phyloP scores from a whole-genome alignment of 2,113 vertebrate genomes.

The Oncorhynchus masou region DNA sequence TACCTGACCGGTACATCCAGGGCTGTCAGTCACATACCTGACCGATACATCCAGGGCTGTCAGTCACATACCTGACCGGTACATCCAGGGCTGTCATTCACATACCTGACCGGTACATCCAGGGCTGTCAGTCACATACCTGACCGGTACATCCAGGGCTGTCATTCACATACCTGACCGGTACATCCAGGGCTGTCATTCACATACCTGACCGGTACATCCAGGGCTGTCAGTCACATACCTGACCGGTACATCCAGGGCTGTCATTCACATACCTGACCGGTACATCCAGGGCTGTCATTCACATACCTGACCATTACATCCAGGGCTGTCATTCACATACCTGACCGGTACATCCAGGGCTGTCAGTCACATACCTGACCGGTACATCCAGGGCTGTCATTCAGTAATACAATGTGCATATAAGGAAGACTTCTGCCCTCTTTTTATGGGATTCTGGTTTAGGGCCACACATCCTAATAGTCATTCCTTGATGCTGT shows the following conservation, averaged over 20 bases:
- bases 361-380: neutral
- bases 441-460: neutral
- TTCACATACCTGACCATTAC: neutral
- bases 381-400: neutral
- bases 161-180: no score
- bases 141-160: no score
- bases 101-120: no score
- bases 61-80: neutral
- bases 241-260: neutral
- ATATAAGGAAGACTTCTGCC: no score
- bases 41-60: neutral
- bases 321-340: neutral
- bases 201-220: neutral
- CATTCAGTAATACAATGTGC: neutral
- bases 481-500: neutral
- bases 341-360: slow-evolving; percentile 1
- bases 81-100: neutral
- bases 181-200: no score
- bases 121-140: no score
- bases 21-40: neutral
- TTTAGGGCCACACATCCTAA: neutral
- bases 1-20: neutral
- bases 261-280: neutral
- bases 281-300: no score
- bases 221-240: neutral